Percentiles rank a stretch among this genome's conserved stretches.
Conservation (phyloP, 2,113 vertebrate genomes). For the Cyphomyrus discorhynchus region DNA sequence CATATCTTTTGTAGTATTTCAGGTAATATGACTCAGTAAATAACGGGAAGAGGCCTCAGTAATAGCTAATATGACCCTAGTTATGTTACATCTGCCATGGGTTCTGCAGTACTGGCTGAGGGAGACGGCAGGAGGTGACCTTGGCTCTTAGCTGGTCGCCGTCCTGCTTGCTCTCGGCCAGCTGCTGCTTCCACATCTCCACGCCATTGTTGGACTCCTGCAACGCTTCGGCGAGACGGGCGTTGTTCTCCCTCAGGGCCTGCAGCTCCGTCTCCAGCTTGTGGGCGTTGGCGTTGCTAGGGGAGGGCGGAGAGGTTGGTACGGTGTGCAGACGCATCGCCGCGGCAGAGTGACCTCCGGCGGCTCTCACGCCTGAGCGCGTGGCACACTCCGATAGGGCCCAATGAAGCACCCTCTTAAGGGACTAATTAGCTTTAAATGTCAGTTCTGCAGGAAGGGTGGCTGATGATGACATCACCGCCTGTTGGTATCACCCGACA, state of each 20-base stretch:
- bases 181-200: conserved; percentile 89
- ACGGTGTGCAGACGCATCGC: not conserved
- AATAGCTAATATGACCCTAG: not conserved
- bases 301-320: conserved; percentile 11
- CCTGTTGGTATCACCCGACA: not conserved
- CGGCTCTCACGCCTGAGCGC: not conserved
- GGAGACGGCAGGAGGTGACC: conserved; percentile 50
- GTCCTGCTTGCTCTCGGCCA: conserved; percentile 78
- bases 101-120: not conserved
- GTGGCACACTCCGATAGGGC: not conserved
- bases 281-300: conserved; percentile 79
- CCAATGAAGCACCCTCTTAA: not conserved
- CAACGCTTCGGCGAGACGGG: conserved; percentile 72
- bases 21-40: not conserved
- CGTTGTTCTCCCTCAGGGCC: conserved; percentile 82
- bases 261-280: conserved; percentile 92
- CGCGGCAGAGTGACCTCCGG: not conserved
- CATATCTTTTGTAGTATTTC: not conserved
- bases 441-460: not conserved
- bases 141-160: conserved; percentile 77
- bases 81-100: not conserved
- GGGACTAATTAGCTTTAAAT: not conserved
- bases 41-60: not conserved
- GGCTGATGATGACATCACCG: not conserved
- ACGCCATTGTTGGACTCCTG: conserved; percentile 82